phyloP scores from a whole-genome alignment of 1,140 invertebrate species.

The Drusus annulatus region DNA sequence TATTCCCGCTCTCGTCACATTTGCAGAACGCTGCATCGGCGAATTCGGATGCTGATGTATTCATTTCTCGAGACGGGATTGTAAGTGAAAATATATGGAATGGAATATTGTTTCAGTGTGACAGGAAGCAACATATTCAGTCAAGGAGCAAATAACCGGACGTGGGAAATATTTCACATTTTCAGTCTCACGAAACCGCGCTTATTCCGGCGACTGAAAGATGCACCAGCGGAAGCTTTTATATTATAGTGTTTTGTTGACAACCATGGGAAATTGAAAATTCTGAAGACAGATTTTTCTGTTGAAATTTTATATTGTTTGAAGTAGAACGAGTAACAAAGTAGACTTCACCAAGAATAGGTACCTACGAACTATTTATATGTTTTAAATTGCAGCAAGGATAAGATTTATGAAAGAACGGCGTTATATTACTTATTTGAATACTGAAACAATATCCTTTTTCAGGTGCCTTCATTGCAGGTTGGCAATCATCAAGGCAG shows the following conservation, averaged over 20 bases:
- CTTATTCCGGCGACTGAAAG: neutral
- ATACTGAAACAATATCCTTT: too few relatives aligned
- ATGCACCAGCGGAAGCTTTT: neutral
- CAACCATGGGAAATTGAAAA: neutral
- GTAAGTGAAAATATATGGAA: slow-evolving; percentile 27
- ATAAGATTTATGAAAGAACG: too few relatives aligned
- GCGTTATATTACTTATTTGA: too few relatives aligned
- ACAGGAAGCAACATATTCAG: slow-evolving; percentile 19
- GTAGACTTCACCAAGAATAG: too few relatives aligned
- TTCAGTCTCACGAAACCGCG: neutral
- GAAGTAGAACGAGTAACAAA: too few relatives aligned
- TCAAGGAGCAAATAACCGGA: slow-evolving; percentile 27
- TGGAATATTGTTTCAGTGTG: slow-evolving; percentile 41
- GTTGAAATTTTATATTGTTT: too few relatives aligned
- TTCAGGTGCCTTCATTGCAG: too few relatives aligned
- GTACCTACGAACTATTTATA: too few relatives aligned
- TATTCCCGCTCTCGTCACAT: neutral
- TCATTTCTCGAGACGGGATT: neutral
- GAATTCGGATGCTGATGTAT: neutral
- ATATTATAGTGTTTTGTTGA: neutral
- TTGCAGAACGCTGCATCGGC: neutral
- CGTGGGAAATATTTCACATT: slow-evolving; percentile 18
- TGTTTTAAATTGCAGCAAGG: too few relatives aligned
- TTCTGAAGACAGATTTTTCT: too few relatives aligned
- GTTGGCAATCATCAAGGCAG: too few relatives aligned